Conservation (phyloP, 2,888 invertebrate species). For the Hipparchia semele region DNA sequence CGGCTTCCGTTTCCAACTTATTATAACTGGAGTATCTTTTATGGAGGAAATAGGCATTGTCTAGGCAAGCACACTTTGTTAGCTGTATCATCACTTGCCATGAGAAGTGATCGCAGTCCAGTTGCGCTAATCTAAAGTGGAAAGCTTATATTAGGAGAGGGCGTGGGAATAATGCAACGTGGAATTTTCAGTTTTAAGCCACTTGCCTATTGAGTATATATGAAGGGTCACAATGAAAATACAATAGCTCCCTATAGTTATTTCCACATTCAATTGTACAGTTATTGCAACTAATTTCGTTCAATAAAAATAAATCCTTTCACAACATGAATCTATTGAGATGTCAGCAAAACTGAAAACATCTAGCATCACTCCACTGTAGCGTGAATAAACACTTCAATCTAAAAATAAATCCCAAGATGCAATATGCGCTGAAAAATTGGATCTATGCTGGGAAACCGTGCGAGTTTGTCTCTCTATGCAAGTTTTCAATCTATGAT, state of each 20-base stretch:
- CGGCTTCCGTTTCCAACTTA: too few relatives aligned
- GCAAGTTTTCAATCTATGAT: slow-evolving; percentile 25
- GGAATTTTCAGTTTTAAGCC: too few relatives aligned
- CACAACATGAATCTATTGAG: slow-evolving; percentile 25
- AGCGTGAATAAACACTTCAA: slow-evolving; percentile 37
- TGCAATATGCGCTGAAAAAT: slow-evolving; percentile 36
- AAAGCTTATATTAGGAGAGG: too few relatives aligned
- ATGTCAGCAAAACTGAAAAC: slow-evolving; percentile 31
- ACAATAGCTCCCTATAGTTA: background rate
- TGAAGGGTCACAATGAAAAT: slow-evolving; percentile 11
- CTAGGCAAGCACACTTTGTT: too few relatives aligned
- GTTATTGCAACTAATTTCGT: slow-evolving; percentile 13
- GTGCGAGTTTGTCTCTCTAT: slow-evolving; percentile 16
- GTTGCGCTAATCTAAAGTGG: too few relatives aligned
- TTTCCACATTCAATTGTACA: background rate
- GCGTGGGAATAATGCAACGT: too few relatives aligned
- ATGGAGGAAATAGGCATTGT: too few relatives aligned
- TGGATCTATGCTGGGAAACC: slow-evolving; percentile 22
- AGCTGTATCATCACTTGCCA: too few relatives aligned
- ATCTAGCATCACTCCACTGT: slow-evolving; percentile 34
- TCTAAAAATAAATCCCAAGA: slow-evolving; percentile 33
- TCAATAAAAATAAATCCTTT: slow-evolving; percentile 28
- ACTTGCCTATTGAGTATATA: background rate
- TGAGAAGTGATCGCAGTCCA: too few relatives aligned
- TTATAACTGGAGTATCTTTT: too few relatives aligned